Evolutionary conservation across 2,797 vertebrate genomes (phyloP).

Genomic region (Numenius phaeopus): DNA sequence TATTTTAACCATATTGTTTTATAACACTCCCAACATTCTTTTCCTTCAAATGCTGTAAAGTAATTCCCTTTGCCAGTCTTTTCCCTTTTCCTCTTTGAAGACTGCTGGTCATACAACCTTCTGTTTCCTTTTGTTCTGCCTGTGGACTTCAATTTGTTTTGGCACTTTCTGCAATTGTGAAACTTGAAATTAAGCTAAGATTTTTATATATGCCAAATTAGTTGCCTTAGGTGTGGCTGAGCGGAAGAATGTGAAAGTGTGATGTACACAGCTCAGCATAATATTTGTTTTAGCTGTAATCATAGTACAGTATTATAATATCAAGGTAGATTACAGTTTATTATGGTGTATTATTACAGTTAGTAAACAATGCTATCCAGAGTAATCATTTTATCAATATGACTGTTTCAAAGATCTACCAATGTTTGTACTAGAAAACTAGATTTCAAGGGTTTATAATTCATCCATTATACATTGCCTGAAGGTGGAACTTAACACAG

Average conservation of each 20-base stretch:
- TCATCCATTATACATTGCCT: conserved; percentile 20
- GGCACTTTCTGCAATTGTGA: neutral
- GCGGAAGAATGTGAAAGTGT: neutral
- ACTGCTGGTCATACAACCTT: neutral
- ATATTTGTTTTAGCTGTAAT: conserved; percentile 52
- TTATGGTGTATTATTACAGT: neutral
- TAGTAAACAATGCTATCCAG: conserved; percentile 19
- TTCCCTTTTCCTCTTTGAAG: neutral
- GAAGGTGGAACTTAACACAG: conserved; percentile 11
- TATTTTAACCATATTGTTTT: neutral
- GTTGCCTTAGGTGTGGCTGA: neutral
- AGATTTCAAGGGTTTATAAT: conserved; percentile 42
- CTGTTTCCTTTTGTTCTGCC: conserved; percentile 29
- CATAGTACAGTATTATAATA: neutral
- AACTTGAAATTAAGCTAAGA: conserved; percentile 11
- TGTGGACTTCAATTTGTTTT: conserved; percentile 9
- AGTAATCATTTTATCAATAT: neutral
- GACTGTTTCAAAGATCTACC: neutral
- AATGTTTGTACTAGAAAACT: conserved; percentile 41
- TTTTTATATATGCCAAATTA: neutral
- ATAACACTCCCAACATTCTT: neutral
- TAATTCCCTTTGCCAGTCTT: neutral
- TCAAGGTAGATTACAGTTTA: conserved; percentile 2
- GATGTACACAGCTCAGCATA: neutral
- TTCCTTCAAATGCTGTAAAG: neutral